These are phyloP conservation scores for Lethenteron camtschaticum DNA, from an alignment of 2,113 vertebrate species.

Conservation along the genomic window DNA sequence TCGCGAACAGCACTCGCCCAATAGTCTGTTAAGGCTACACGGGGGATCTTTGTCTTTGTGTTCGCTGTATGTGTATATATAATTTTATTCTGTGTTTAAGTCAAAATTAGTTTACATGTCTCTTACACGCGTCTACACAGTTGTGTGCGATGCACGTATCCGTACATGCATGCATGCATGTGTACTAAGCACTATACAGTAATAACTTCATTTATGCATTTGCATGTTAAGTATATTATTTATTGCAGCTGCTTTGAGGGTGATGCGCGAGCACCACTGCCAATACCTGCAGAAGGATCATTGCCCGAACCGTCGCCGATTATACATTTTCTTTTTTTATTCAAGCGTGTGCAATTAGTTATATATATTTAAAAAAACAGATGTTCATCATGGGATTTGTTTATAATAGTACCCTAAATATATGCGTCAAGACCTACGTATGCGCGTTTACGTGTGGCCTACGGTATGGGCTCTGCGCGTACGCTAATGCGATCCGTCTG, in stretches of 20 bases:
- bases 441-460: background rate
- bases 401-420: background rate
- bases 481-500: background rate
- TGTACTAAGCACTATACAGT: background rate
- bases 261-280: no score
- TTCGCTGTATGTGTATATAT: background rate
- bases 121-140: background rate
- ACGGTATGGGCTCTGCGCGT: background rate
- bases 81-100: background rate
- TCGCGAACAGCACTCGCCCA: no score
- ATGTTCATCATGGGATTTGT: background rate
- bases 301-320: no score
- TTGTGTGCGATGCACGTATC: background rate
- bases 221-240: no score
- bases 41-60: no score
- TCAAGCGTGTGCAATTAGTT: background rate
- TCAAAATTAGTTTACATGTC: background rate
- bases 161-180: background rate
- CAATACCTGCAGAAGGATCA: no score
- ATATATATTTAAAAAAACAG: background rate
- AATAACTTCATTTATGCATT: no score
- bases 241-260: no score
- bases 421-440: background rate
- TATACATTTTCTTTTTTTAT: background rate
- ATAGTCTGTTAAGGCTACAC: no score